Percentiles rank a stretch among this genome's conserved stretches.
Conservation (phyloP, 2,888 invertebrate genomes). For the Thymelicus lineola region DNA sequence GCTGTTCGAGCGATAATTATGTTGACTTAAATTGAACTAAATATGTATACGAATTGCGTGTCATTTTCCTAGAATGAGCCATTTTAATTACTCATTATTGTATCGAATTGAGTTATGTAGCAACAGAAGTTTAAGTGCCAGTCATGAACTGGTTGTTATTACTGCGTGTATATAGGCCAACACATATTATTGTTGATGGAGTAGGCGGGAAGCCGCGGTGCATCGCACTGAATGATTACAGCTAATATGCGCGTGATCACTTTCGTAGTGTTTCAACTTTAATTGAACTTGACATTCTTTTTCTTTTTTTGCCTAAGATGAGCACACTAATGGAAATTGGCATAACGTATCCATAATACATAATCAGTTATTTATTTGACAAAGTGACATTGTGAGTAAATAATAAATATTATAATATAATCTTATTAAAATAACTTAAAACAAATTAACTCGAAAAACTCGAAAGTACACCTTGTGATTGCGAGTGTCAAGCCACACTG, state of each 20-base stretch:
- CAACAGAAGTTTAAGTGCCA: conserved; percentile 5
- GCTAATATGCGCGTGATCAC: neutral
- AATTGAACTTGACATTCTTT: too few relatives aligned
- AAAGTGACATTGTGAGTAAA: too few relatives aligned
- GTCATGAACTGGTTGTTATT: conserved; percentile 21
- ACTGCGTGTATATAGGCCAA: conserved; percentile 23
- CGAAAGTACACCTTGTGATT: too few relatives aligned
- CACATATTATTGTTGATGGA: conserved; percentile 18
- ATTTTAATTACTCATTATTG: conserved; percentile 10
- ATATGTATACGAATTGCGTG: neutral
- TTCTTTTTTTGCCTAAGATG: too few relatives aligned
- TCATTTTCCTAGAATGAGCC: neutral
- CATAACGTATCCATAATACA: too few relatives aligned
- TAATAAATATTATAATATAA: too few relatives aligned
- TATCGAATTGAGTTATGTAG: neutral
- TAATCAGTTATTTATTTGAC: too few relatives aligned
- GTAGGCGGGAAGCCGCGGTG: conserved; percentile 22
- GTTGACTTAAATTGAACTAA: neutral
- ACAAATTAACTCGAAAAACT: too few relatives aligned
- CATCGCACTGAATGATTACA: neutral
- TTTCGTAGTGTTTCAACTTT: neutral
- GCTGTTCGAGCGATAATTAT: neutral
- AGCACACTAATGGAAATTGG: too few relatives aligned
- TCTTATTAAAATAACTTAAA: too few relatives aligned
- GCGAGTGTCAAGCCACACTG: too few relatives aligned